Base-by-base conservation (phyloP, 2,113 vertebrate species). In the Zapornia atra region DNA sequence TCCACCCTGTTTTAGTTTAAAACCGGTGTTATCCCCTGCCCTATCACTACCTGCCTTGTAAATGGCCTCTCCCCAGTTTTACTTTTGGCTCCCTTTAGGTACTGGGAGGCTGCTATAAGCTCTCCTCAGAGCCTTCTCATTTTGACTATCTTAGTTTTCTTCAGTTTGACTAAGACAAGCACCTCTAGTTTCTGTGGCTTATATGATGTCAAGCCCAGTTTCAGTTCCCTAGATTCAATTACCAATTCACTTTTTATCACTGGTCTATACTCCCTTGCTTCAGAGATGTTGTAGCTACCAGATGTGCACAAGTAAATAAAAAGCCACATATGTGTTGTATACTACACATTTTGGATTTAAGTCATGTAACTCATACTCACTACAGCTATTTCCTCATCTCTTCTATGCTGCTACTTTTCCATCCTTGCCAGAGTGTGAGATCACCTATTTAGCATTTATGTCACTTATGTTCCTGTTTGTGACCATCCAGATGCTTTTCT, bases 281-380 rank as follows among this genome's bases (percentile, higher is more conserved):
- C 40, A 53, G 7, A 60, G 17, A 79, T 26, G 20, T 42, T 72
- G 15, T 21, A 73, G 33, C 29, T 81, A n/a, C 36, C 13, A 63
- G n/a, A 46, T 26, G 5, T 86, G 36, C 10, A 77, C 3, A 70
- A 60, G 15, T 44, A 76, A 69, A 69, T 21, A 77, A 68, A 82
- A 76, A 61, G 2, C 3, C 7, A 42, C 24, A 34, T 8, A 60
- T 0, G 0, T 29, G 5, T n/a, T 28, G 4, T 71, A 51, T 0
- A 48, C 46, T 33, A 57, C 12, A 40, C 1, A 0, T 80, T 81
- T 86, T 63, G 17, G 44, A 77, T 73, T 73, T 73, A 91, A 73
- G 44, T 42, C 8, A 66, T 26, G 17, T 46, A 72, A 73, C n/a
- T 66, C n/a, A 50, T 26, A 34, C 15, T 57, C 16, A 54, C 9